Base-by-base conservation (phyloP, 2,888 invertebrate species). In the Drosophila percnosoma region DNA sequence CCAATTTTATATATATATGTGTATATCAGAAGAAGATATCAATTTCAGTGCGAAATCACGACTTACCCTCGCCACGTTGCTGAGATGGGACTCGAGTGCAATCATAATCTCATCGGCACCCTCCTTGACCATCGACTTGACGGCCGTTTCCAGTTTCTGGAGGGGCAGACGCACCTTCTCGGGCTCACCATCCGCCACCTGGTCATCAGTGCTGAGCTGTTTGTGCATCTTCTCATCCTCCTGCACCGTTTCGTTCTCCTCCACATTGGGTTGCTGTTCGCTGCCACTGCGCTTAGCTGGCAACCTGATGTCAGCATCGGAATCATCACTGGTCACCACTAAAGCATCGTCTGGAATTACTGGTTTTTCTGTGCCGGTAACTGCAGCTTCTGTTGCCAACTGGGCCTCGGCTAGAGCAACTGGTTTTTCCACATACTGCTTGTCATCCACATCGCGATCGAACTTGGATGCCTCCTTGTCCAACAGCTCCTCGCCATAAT, bases 151-250 rank as follows among this genome's bases (percentile, higher is more conserved):
- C 11, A 93, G 93, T 64, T 94, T 93, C 75, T 94, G 94, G 75
- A 94, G 93, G 8, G 94, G 93, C 72, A 94, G 93, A 13, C 93
- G 94, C 80, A 93, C 91, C 94, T 95, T 60, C 93, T 94, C 78
- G 93, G 92, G 91, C 94, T 95, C 79, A 94, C 94, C 91, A 63
- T 71, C 88, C 93, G 78, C 94, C 80, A 91, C 94, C 93, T 42
- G 94, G 58, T 94, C 94, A 21, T 15, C 69, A 15, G 29, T 49
- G 72, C 8, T 93, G 89, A 94, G 89, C 93, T 94, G 83, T 94
- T 94, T 85, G 93, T 94, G 80, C 93, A 94, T 8, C 90, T 95
- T 95, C 82, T 95, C 95, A 48, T 94, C 92, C 13, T 94, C 93
- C 78, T 93, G 93, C 82, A 94, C 91, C 63, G 92, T 91, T 80